Evolutionary conservation across 2,888 invertebrate species (phyloP).

Genomic region (Beris chalybata): DNA sequence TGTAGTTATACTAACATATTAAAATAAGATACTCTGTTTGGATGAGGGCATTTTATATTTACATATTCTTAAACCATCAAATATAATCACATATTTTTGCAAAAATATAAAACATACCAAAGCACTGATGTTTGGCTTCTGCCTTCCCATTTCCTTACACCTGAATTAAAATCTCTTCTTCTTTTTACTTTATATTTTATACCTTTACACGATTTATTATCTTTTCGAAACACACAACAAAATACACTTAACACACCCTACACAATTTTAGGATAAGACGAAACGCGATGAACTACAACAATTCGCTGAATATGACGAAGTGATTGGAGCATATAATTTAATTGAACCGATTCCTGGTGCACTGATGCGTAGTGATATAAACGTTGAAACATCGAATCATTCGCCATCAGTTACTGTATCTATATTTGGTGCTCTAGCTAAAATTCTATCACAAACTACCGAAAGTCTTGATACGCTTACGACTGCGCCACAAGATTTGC

Average conservation of each 20-base stretch:
- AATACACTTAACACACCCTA: background rate
- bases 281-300: background rate
- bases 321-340: constrained; percentile 41
- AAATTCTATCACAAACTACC: constrained; percentile 56
- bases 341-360: constrained; percentile 43
- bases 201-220: constrained; percentile 1
- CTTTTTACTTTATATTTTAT: background rate
- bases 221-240: background rate
- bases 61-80: background rate
- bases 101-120: constrained; percentile 15
- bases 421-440: constrained; percentile 63
- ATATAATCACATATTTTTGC: constrained; percentile 1
- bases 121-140: constrained; percentile 38
- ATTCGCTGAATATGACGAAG: constrained; percentile 21
- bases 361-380: constrained; percentile 51
- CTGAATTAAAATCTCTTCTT: background rate
- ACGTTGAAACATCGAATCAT: constrained; percentile 62
- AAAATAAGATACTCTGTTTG: background rate
- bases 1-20: background rate
- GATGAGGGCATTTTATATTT: constrained; percentile 10
- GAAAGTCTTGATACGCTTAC: constrained; percentile 41
- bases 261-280: background rate
- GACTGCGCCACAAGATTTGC: constrained; percentile 40
- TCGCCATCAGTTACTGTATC: constrained; percentile 63
- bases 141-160: background rate